These are phyloP conservation scores for Hiodon tergisus DNA, from an alignment of 2,113 vertebrate species.

Conservation along the genomic window DNA sequence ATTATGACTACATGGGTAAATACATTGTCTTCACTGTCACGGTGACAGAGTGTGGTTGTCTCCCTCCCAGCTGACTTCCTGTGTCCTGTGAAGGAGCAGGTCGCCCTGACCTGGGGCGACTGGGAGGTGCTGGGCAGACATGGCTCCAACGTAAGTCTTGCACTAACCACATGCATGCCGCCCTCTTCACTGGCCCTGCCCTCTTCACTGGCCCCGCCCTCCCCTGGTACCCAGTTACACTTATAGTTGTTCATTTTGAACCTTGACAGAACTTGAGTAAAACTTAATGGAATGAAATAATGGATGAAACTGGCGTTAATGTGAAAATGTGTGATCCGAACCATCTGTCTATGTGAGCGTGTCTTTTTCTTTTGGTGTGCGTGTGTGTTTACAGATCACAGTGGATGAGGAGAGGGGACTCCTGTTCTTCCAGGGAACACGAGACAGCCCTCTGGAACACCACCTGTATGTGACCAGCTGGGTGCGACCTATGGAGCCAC, in stretches of 20 bases:
- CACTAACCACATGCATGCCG: not conserved
- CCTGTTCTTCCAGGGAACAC: slow-evolving; percentile 73
- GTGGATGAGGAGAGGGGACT: slow-evolving; percentile 69
- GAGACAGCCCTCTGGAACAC: slow-evolving; percentile 72
- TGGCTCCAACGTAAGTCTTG: slow-evolving; percentile 64
- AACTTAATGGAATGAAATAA: not conserved
- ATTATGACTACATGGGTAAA: too few relatives aligned
- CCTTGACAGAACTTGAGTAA: not conserved
- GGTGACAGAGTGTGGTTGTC: slow-evolving; percentile 21
- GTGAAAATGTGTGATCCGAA: not conserved
- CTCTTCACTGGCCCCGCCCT: not conserved
- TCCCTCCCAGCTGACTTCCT: slow-evolving; percentile 62
- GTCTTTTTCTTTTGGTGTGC: not conserved
- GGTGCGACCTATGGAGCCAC: slow-evolving; percentile 54
- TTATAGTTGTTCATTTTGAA: too few relatives aligned
- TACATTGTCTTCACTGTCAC: too few relatives aligned
- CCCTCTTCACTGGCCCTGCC: not conserved
- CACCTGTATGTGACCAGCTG: slow-evolving; percentile 76
- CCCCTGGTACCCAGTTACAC: not conserved
- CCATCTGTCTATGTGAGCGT: not conserved
- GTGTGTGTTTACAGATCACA: slow-evolving; percentile 56
- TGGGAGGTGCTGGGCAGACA: slow-evolving; percentile 74
- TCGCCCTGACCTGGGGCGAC: slow-evolving; percentile 68
- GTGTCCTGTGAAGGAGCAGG: slow-evolving; percentile 68
- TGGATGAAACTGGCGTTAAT: not conserved